These are phyloP conservation scores for Terrapene triunguis DNA, from an alignment of 2,113 vertebrate species.

Conservation along the genomic window DNA sequence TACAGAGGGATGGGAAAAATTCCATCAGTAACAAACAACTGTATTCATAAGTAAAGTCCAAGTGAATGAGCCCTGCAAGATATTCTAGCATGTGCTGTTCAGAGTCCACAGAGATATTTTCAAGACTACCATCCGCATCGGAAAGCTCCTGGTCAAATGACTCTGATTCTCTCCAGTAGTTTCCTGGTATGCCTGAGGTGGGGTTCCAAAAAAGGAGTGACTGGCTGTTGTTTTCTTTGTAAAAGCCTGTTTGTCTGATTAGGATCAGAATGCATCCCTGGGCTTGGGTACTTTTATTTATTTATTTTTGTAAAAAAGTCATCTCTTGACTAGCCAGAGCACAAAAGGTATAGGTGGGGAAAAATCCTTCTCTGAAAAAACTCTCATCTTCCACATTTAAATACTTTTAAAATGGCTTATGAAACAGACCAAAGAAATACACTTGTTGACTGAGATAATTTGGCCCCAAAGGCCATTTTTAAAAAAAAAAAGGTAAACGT, in stretches of 20 bases:
- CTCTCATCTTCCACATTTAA: neutral
- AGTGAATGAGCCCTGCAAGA: neutral
- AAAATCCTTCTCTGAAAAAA: neutral
- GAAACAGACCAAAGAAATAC: neutral
- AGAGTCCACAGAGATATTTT: slow-evolving; percentile 65
- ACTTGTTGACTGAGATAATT: neutral
- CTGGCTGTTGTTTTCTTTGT: neutral
- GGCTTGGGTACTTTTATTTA: neutral
- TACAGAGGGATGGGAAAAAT: neutral
- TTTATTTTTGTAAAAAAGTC: slow-evolving; percentile 1
- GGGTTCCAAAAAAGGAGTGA: slow-evolving; percentile 22
- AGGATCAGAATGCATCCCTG: neutral
- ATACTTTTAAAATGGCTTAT: neutral
- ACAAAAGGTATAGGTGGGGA: neutral
- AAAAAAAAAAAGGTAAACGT: neutral
- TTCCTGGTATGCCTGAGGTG: slow-evolving; percentile 56
- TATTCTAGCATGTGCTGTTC: slow-evolving; percentile 45
- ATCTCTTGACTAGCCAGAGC: neutral
- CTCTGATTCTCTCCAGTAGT: slow-evolving; percentile 62
- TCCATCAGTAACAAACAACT: slow-evolving; percentile 22
- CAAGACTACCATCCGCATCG: slow-evolving; percentile 4
- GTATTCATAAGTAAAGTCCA: slow-evolving; percentile 36
- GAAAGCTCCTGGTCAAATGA: slow-evolving; percentile 49
- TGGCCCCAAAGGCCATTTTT: neutral
- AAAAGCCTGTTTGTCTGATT: slow-evolving; percentile 14